Percentiles rank a stretch among this genome's conserved stretches.
These are phyloP conservation scores for Litocranius walleri DNA, from an alignment of 2,113 vertebrate species.

Conservation along the genomic window DNA sequence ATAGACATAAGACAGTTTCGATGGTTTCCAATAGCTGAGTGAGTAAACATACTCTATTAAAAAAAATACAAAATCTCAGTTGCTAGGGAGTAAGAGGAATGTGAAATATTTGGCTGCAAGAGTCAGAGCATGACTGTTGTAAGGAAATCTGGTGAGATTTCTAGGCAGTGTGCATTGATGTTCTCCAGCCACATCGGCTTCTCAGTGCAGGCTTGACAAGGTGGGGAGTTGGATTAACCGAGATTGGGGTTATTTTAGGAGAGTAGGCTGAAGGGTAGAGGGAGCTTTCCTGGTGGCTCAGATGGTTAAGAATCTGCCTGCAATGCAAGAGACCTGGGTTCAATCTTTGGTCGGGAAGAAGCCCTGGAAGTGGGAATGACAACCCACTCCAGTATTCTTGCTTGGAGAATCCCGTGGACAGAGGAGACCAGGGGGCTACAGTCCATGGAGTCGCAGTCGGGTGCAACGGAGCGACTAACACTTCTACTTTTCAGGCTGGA, in stretches of 20 bases:
- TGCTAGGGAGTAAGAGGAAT: not conserved
- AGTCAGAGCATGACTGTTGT: not conserved
- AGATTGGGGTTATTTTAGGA: not conserved
- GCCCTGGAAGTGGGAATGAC: not conserved
- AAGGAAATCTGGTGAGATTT: not conserved
- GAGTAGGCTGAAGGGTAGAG: not conserved
- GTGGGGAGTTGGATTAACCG: not conserved
- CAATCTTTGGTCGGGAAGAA: not conserved
- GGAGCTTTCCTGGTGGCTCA: not conserved
- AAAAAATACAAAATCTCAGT: not conserved
- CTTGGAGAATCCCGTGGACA: not conserved
- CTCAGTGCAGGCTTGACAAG: not conserved
- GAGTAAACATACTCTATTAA: not conserved
- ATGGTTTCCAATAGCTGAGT: not conserved
- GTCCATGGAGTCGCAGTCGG: accelerated
- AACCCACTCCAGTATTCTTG: not conserved
- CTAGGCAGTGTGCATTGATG: not conserved
- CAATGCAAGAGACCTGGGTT: not conserved
- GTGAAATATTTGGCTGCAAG: not conserved
- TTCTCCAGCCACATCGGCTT: not conserved
- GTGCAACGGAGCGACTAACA: accelerated
- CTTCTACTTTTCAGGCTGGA: not conserved
- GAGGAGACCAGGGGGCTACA: not conserved
- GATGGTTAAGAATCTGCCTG: not conserved
- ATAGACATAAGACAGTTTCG: not conserved